A percentile compares a stretch with the other conserved stretches of the same genome.
These are phyloP conservation scores for Cataglyphis hispanica DNA, from an alignment of 1,140 invertebrate genomes.

Conservation along the genomic window DNA sequence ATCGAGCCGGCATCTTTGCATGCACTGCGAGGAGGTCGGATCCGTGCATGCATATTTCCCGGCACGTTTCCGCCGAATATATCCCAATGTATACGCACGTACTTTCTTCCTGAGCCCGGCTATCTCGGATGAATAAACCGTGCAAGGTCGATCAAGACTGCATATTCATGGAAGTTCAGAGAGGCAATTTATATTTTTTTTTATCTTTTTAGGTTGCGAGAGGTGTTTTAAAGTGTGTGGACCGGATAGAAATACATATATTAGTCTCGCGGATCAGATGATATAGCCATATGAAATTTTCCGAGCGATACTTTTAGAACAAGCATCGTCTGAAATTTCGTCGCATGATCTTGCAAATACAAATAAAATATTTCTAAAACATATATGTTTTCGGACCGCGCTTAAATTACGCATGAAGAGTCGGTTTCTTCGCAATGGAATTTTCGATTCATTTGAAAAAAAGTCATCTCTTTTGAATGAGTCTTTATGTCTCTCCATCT, in stretches of 20 bases:
- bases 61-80: conserved; percentile 74
- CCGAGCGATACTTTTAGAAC: conserved; percentile 30
- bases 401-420: conserved; percentile 49
- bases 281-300: conserved; percentile 55
- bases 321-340: conserved; percentile 10
- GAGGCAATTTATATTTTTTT: conserved; percentile 54
- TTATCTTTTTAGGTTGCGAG: background rate
- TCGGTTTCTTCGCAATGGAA: background rate
- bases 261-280: conserved; percentile 20
- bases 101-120: conserved; percentile 61
- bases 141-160: conserved; percentile 65
- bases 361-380: conserved; percentile 28
- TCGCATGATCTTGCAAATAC: conserved; percentile 28
- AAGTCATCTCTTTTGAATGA: conserved; percentile 22
- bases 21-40: conserved; percentile 69
- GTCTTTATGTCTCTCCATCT: background rate
- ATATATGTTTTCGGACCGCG: background rate
- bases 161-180: conserved; percentile 67
- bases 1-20: conserved; percentile 77
- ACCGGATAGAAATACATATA: background rate
- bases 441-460: conserved; percentile 42
- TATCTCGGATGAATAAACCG: conserved; percentile 66
- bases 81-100: conserved; percentile 63
- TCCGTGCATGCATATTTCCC: conserved; percentile 78
- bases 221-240: conserved; percentile 18